These are phyloP conservation scores for Aythya baeri DNA, from an alignment of 2,113 vertebrate genomes.

Conservation along the genomic window DNA sequence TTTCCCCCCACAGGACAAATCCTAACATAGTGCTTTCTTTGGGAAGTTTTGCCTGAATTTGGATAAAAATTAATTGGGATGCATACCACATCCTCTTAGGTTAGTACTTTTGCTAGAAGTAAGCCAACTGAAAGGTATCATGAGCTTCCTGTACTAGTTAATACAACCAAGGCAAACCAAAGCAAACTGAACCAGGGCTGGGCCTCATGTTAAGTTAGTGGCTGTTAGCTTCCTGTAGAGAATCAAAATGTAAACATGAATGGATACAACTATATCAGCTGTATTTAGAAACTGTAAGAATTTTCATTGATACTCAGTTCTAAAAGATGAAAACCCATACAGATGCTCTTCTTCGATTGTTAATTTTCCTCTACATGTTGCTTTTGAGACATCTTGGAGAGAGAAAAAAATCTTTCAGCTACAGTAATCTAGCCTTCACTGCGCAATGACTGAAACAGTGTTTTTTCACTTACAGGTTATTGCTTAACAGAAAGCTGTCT, in stretches of 20 bases:
- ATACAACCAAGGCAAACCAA: background rate
- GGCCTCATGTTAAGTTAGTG: background rate
- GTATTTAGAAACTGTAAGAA: background rate
- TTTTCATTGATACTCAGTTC: background rate
- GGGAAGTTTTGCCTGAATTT: background rate
- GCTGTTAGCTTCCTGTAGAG: background rate
- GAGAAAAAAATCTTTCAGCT: conserved; percentile 50
- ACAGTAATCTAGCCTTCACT: background rate
- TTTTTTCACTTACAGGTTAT: conserved; percentile 41
- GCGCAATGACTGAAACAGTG: conserved; percentile 33
- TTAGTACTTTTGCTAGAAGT: background rate
- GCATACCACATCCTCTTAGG: background rate
- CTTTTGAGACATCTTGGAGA: background rate
- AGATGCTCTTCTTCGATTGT: background rate
- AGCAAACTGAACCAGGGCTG: background rate
- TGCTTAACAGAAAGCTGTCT: conserved; percentile 39
- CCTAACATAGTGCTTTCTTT: background rate
- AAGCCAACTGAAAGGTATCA: background rate
- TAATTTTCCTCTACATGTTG: background rate
- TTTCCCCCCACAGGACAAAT: background rate
- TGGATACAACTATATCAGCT: background rate
- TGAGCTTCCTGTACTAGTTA: background rate
- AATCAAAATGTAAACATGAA: background rate
- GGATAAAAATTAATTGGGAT: background rate
- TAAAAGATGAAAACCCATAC: background rate